Conservation (phyloP, 2,113 vertebrate species). For the Pteropus alecto region DNA sequence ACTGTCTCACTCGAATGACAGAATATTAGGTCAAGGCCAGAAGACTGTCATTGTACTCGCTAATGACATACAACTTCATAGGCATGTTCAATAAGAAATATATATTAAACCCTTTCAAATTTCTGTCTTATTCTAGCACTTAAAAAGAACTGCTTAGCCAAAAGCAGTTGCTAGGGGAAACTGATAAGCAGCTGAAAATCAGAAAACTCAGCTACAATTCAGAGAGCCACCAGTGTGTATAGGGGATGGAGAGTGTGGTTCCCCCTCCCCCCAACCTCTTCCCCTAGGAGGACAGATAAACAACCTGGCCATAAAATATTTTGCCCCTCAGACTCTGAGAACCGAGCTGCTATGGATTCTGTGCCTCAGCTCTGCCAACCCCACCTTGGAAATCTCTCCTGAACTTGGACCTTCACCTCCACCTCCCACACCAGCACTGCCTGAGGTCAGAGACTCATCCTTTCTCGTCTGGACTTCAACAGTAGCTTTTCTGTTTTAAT, state of each 20-base stretch:
- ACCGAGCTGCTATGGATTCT: not conserved
- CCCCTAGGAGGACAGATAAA: not conserved
- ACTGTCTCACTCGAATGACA: too few species aligned
- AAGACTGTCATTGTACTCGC: not conserved
- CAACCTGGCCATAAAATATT: not conserved
- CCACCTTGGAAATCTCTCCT: not conserved
- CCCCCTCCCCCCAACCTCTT: not conserved
- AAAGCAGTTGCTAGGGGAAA: slow-evolving; percentile 30
- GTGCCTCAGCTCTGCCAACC: not conserved
- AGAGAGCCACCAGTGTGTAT: not conserved
- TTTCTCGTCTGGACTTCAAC: not conserved
- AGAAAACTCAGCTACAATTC: not conserved
- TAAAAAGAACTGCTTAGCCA: not conserved
- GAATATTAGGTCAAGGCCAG: not conserved
- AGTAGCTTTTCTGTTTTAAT: not conserved
- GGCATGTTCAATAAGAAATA: not conserved
- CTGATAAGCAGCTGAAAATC: not conserved
- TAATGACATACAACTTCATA: not conserved
- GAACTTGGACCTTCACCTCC: fast-evolving
- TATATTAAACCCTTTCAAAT: not conserved
- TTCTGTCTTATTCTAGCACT: not conserved
- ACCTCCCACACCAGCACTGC: not conserved
- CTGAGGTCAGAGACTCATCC: not conserved
- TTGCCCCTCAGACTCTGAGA: not conserved
- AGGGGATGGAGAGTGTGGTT: fast-evolving